phyloP scores from a whole-genome alignment of 2,888 invertebrate genomes.

The Sthenelais limicola region DNA sequence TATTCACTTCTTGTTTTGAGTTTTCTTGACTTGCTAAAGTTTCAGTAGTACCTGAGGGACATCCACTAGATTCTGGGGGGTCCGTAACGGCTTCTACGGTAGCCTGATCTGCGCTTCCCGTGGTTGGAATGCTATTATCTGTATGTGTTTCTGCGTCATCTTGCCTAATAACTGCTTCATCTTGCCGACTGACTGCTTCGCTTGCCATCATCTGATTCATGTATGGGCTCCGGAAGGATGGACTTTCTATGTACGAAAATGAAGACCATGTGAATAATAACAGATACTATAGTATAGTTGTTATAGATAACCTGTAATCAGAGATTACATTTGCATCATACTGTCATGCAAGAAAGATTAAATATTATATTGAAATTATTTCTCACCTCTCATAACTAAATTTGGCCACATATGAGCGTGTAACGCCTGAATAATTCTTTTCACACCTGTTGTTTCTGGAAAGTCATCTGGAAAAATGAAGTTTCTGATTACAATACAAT shows the following conservation, averaged over 20 bases:
- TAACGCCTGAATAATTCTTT: slow-evolving; percentile 80
- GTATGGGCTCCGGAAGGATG: slow-evolving; percentile 63
- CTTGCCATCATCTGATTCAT: slow-evolving; percentile 64
- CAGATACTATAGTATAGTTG: no score
- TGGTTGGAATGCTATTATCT: not conserved
- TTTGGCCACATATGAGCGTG: slow-evolving; percentile 84
- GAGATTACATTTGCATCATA: not conserved
- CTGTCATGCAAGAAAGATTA: not conserved
- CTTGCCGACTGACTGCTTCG: slow-evolving; percentile 9
- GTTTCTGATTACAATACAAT: no score
- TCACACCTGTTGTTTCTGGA: slow-evolving; percentile 78
- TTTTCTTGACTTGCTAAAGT: no score
- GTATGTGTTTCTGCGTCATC: no score
- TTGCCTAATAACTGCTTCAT: no score
- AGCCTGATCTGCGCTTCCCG: not conserved
- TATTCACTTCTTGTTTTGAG: no score
- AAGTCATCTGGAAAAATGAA: slow-evolving; percentile 73
- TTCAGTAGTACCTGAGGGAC: no score
- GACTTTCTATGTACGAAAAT: no score
- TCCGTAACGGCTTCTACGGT: not conserved
- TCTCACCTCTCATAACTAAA: slow-evolving; percentile 77
- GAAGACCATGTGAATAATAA: not conserved
- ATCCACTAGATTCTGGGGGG: not conserved
- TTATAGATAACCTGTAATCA: no score
- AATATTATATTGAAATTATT: not conserved